Evolutionary conservation across 2,797 vertebrate genomes (phyloP), one percentile per base, ranked within the genome.

Genomic region (Peromyscus attwateri): DNA sequence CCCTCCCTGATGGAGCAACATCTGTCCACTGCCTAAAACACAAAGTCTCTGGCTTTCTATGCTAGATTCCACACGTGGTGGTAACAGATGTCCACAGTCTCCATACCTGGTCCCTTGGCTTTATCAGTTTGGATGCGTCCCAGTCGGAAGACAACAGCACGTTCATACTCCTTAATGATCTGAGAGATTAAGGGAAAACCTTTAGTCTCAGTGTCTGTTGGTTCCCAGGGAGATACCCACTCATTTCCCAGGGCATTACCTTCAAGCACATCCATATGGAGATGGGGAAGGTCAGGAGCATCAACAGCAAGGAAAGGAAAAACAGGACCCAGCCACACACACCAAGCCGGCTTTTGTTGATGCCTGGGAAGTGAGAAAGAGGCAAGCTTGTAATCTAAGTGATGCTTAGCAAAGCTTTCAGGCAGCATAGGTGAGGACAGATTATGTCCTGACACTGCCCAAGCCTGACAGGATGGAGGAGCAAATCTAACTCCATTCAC

Each of bases 191-290:
- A 95, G 62, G 88, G 70, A 95, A 82, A 95, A 13, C 31, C 23
- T 73, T 97, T 82, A 95, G 92, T 71, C 34, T 46, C 79, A 73
- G 81, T 0, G 43, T 4, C 81, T 3, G 4, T 66, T 82, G 29
- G 43, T 37, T 87, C 14, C 0, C 8, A 29, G 2, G 52, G 80
- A 43, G 4, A 94, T 23, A 19, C 55, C 71, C 23, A 3, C 37
- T 68, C 60, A 64, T 82, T 0, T 96, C 97, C 92, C 95, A 84
- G 19, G 37, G 83, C 70, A 89, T 98, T 98, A 99, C 99, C 99
- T 99, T 99, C 43, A 99, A 62, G 96, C 99, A 99, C 75, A 99
- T 98, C 98, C 99, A 99, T 97, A 99, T 97, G 66, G 99, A 99
- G 96, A 99, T 0, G 1, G 99, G 99, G 94, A 99, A 99, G 3